phyloP scores from a whole-genome alignment of 2,113 vertebrate species.

The Brachirus orientalis region DNA sequence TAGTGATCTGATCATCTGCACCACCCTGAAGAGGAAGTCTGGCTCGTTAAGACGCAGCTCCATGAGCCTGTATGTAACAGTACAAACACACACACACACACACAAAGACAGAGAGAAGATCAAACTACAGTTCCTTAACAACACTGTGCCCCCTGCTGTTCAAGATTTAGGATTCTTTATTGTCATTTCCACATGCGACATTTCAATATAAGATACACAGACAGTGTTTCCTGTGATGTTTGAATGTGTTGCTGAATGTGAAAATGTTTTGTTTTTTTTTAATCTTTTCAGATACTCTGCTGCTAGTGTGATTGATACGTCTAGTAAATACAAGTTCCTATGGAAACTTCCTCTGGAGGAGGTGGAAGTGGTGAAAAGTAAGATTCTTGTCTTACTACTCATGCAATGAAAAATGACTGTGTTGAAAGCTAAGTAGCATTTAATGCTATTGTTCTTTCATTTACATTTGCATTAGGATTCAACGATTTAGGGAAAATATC shows the following conservation, averaged over 20 bases:
- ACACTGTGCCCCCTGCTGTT: constrained; percentile 49
- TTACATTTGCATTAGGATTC: too few species aligned
- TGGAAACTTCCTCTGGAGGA: constrained; percentile 97
- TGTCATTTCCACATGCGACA: too few species aligned
- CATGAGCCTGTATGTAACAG: constrained; percentile 92
- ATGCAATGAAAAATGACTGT: too few species aligned
- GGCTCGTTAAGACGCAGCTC: constrained; percentile 97
- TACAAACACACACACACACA: neutral
- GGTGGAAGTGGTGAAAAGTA: constrained; percentile 95
- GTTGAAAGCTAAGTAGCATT: too few species aligned
- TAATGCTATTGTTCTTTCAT: too few species aligned
- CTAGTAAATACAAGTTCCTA: constrained; percentile 98
- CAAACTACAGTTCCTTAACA: neutral
- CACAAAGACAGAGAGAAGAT: too few species aligned
- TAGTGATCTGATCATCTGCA: constrained; percentile 95
- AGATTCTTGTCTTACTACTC: constrained; percentile 4
- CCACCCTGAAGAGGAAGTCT: constrained; percentile 96
- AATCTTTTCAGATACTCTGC: constrained; percentile 88
- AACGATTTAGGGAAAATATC: too few species aligned
- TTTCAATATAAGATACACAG: too few species aligned
- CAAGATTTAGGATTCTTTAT: neutral
- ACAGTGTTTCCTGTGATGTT: too few species aligned
- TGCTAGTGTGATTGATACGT: constrained; percentile 93
- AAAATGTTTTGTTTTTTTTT: neutral
- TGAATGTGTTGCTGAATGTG: too few species aligned